Percentiles rank a stretch among this genome's conserved stretches.
These are phyloP conservation scores for Prorops nasuta DNA, from an alignment of 1,140 invertebrate genomes.

Conservation along the genomic window DNA sequence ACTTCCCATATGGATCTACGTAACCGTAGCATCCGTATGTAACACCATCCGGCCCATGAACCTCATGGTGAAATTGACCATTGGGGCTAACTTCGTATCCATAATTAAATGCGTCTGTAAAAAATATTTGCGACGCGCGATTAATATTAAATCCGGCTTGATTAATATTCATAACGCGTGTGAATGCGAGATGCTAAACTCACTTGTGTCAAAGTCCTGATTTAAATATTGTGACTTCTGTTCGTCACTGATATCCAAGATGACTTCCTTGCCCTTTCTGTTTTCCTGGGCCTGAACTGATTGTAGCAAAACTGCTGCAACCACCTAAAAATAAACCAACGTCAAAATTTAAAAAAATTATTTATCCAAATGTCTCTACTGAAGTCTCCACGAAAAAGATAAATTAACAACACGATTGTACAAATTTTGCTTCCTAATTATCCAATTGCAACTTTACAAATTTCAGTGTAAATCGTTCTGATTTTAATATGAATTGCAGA, in stretches of 20 bases:
- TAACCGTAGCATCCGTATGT: constrained; percentile 80
- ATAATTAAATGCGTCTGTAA: constrained; percentile 67
- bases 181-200: too few relatives aligned
- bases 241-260: constrained; percentile 33
- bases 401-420: too few relatives aligned
- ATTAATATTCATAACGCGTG: too few relatives aligned
- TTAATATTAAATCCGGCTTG: too few relatives aligned
- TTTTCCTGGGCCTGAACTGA: constrained; percentile 20
- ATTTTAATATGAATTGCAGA: too few relatives aligned
- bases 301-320: constrained; percentile 29
- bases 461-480: too few relatives aligned
- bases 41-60: constrained; percentile 68
- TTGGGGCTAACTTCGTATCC: constrained; percentile 71
- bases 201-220: constrained; percentile 35
- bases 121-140: neutral
- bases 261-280: constrained; percentile 25
- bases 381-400: too few relatives aligned
- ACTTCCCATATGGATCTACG: constrained; percentile 66
- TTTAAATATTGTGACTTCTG: constrained; percentile 37
- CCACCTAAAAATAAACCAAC: constrained; percentile 27
- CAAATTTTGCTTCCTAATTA: too few relatives aligned
- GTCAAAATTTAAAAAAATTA: too few relatives aligned
- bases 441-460: too few relatives aligned
- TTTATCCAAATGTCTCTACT: too few relatives aligned
- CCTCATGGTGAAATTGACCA: constrained; percentile 78